phyloP scores from a whole-genome alignment of 2,113 vertebrate genomes.

The Rattus rattus region DNA sequence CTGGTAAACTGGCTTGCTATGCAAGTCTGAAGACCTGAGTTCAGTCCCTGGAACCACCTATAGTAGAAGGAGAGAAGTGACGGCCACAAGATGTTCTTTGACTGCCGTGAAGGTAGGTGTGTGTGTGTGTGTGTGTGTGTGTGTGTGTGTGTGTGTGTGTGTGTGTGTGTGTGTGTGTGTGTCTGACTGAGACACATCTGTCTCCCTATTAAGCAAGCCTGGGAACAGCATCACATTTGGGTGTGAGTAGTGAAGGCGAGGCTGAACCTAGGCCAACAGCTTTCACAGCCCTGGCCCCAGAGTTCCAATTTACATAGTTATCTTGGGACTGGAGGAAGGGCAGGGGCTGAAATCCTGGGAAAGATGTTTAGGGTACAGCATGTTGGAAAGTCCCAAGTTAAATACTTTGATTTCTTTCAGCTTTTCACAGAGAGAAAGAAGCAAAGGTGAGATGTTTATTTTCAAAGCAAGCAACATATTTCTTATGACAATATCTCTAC shows the following conservation, averaged over 20 bases:
- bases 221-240: not conserved
- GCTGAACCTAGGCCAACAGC: not conserved
- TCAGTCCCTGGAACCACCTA: not conserved
- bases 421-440: slow-evolving; percentile 72
- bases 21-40: not conserved
- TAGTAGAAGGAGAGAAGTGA: not conserved
- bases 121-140: not conserved
- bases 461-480: slow-evolving; percentile 83
- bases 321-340: not conserved
- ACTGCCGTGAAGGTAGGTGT: not conserved
- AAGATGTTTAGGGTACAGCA: slow-evolving; percentile 31
- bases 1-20: not conserved
- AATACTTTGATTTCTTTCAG: slow-evolving; percentile 77
- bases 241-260: not conserved
- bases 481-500: slow-evolving; percentile 82
- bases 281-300: not conserved
- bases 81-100: not conserved
- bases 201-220: not conserved
- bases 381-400: slow-evolving; percentile 69
- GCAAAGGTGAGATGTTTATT: slow-evolving; percentile 83
- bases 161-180: not conserved
- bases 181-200: not conserved
- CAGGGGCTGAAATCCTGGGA: not conserved
- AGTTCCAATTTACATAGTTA: not conserved
- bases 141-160: not conserved